These are phyloP conservation scores for Echinometra lucunter DNA, from an alignment of 53 echinoderm and acorn worm species.

Conservation along the genomic window DNA sequence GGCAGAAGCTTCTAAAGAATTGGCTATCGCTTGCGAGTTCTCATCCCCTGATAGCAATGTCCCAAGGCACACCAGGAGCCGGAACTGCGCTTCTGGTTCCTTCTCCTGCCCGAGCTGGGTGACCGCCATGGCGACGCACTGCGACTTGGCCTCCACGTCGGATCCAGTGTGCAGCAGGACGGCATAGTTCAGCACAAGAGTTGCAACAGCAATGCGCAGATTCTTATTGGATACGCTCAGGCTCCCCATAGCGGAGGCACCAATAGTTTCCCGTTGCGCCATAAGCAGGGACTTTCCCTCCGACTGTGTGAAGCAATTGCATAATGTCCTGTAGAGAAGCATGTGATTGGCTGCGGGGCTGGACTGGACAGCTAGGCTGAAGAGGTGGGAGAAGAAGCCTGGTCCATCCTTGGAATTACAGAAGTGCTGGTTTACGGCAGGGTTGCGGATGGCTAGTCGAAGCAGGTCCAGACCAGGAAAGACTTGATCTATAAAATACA, in stretches of 20 bases:
- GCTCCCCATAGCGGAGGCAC: constrained; percentile 69
- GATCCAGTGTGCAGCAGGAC: constrained; percentile 65
- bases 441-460: constrained; percentile 88
- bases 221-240: constrained; percentile 76
- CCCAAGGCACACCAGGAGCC: constrained; percentile 91
- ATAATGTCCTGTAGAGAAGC: constrained; percentile 87
- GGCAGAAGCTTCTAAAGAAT: constrained; percentile 77
- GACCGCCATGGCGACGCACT: constrained; percentile 79
- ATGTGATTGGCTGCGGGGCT: constrained; percentile 86
- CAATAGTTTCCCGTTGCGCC: constrained; percentile 69
- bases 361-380: constrained; percentile 57
- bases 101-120: constrained; percentile 74
- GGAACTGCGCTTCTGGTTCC: constrained; percentile 86
- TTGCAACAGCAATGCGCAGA: constrained; percentile 83
- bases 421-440: constrained; percentile 84
- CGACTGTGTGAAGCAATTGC: constrained; percentile 81
- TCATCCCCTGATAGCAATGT: constrained; percentile 83
- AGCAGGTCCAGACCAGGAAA: constrained; percentile 91
- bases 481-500: constrained; percentile 80
- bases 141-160: constrained; percentile 81
- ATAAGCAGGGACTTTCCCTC: constrained; percentile 74
- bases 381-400: constrained; percentile 78
- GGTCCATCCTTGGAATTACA: constrained; percentile 84
- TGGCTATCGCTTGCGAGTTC: constrained; percentile 82
- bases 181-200: constrained; percentile 83